Percentiles rank a stretch among this genome's conserved stretches.
Conservation (phyloP, 2,797 vertebrate species). For the Lagorchestes hirsutus region DNA sequence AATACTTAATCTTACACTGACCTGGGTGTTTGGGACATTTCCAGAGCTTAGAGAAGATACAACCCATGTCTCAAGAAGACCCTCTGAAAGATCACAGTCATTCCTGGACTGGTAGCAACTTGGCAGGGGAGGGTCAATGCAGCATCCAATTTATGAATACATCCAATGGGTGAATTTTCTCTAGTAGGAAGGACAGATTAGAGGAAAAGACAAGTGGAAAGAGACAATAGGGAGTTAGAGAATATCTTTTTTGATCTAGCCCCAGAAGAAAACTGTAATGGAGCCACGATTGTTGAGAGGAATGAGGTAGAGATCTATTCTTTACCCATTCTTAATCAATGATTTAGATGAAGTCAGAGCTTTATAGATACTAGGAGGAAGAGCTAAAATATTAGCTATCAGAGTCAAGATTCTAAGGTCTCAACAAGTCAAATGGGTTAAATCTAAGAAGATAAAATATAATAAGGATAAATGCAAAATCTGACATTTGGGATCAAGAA, state of each 20-base stretch:
- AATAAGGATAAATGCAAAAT: neutral
- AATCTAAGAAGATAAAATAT: neutral
- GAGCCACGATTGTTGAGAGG: neutral
- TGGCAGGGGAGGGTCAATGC: neutral
- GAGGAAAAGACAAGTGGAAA: neutral
- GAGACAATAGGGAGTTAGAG: neutral
- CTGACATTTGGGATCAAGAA: neutral
- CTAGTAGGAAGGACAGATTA: neutral
- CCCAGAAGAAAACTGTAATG: neutral
- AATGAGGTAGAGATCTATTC: neutral
- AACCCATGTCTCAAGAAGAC: neutral
- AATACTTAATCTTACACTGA: neutral
- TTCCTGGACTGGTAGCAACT: neutral
- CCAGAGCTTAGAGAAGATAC: neutral
- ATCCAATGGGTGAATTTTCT: neutral
- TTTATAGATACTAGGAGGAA: neutral
- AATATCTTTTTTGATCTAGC: neutral
- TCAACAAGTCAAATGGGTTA: neutral
- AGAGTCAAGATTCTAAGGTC: neutral
- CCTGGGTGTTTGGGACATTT: neutral
- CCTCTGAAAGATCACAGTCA: neutral
- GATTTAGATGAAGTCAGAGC: neutral
- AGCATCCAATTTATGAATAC: neutral
- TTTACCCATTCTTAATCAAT: neutral
- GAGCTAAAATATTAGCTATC: neutral